phyloP scores from a whole-genome alignment of 2,113 vertebrate genomes.

The Elachura formosa region DNA sequence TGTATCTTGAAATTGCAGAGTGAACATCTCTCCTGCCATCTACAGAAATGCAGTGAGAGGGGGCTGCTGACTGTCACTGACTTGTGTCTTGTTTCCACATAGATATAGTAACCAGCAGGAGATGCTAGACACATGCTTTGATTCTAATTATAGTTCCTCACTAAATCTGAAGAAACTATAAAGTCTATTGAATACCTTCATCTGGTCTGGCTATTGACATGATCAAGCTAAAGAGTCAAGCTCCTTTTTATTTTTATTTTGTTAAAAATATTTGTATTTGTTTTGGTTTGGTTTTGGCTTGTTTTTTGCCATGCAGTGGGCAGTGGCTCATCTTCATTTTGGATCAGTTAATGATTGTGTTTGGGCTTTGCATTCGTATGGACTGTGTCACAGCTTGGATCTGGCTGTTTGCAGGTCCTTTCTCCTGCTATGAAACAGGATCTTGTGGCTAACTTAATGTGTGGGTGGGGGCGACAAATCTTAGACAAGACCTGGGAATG shows the following conservation, averaged over 20 bases:
- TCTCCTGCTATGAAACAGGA: background rate
- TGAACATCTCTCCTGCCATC: background rate
- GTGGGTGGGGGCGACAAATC: background rate
- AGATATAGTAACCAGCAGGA: background rate
- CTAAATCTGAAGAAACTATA: background rate
- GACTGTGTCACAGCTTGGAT: background rate
- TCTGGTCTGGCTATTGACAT: background rate
- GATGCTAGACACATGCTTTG: background rate
- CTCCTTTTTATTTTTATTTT: background rate
- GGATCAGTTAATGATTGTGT: background rate
- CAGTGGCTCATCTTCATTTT: background rate
- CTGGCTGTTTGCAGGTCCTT: background rate
- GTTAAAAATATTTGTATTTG: background rate
- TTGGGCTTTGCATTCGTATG: background rate
- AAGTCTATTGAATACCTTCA: background rate
- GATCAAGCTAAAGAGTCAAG: background rate
- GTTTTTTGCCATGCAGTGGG: background rate
- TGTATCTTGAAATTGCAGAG: background rate
- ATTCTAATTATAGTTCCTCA: background rate
- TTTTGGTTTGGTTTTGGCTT: background rate
- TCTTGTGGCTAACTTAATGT: background rate
- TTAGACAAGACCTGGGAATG: background rate
- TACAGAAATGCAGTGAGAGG: background rate
- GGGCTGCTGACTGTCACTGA: background rate
- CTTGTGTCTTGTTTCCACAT: accelerated